Conservation (phyloP, 2,888 invertebrate species). For the Vanessa cardui region DNA sequence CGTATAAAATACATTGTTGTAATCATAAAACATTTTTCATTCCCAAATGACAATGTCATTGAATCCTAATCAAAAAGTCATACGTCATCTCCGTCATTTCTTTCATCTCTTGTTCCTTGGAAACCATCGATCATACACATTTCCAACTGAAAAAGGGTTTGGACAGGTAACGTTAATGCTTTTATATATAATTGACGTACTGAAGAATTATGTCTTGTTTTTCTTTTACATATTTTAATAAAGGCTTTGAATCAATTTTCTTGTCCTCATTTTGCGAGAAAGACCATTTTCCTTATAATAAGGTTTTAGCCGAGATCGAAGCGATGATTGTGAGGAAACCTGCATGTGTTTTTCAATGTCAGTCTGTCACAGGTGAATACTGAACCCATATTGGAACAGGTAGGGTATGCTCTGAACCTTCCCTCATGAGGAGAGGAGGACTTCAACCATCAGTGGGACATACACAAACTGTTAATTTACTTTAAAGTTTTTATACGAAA, state of each 20-base stretch:
- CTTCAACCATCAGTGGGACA: too few species aligned
- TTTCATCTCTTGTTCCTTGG: constrained; percentile 12
- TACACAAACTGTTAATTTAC: too few species aligned
- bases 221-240: background rate
- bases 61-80: constrained; percentile 19
- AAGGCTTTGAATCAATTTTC: background rate
- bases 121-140: constrained; percentile 20
- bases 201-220: background rate
- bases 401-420: too few species aligned
- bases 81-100: constrained; percentile 22
- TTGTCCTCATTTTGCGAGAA: too few species aligned
- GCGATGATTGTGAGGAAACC: too few species aligned
- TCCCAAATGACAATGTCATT: constrained; percentile 17
- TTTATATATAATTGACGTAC: constrained; percentile 22
- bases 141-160: constrained; percentile 19
- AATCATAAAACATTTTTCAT: constrained; percentile 1
- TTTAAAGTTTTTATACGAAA: too few species aligned
- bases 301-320: too few species aligned
- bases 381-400: too few species aligned
- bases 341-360: too few species aligned
- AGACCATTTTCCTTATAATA: too few species aligned
- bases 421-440: too few species aligned
- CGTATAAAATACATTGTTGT: background rate
- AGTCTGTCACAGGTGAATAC: too few species aligned
- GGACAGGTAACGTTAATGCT: constrained; percentile 20